A percentile compares a stretch with the other conserved stretches of the same genome.
phyloP scores from a whole-genome alignment of 2,888 invertebrate species.

The Galeopsomyia nigrocyanea region DNA sequence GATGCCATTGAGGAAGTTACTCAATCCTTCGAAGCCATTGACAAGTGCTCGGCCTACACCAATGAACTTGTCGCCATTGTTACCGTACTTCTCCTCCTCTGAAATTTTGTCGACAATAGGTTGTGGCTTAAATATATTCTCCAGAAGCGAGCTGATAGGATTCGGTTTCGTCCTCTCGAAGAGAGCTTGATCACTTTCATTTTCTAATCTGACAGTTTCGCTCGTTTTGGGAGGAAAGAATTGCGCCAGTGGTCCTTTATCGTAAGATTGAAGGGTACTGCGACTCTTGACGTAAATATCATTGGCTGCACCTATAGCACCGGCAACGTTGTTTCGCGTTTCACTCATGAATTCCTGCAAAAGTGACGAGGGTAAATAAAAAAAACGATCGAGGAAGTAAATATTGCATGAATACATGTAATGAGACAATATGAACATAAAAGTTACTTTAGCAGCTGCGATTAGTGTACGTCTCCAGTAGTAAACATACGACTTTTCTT shows the following conservation, averaged over 20 bases:
- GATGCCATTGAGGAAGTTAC: constrained; percentile 75
- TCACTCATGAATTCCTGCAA: constrained; percentile 58
- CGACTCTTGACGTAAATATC: constrained; percentile 47
- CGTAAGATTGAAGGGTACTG: constrained; percentile 43
- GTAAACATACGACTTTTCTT: not conserved
- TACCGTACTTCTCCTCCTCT: constrained; percentile 86
- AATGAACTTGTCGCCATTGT: constrained; percentile 78
- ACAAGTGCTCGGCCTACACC: constrained; percentile 76
- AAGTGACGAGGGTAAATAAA: no score
- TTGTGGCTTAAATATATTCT: constrained; percentile 70
- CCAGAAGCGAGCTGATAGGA: constrained; percentile 53
- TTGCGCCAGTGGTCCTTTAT: constrained; percentile 44
- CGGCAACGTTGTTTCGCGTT: constrained; percentile 55
- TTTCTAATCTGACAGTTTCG: constrained; percentile 59
- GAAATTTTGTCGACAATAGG: constrained; percentile 83
- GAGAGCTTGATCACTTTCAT: constrained; percentile 55
- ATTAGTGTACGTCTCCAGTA: no score
- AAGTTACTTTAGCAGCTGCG: no score
- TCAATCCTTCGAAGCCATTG: constrained; percentile 77
- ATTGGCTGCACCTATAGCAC: constrained; percentile 54
- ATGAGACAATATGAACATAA: no score
- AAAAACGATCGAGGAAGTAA: no score
- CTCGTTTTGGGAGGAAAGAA: constrained; percentile 48
- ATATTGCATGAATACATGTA: no score
- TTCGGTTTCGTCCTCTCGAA: constrained; percentile 55